These are phyloP conservation scores for Parnassius apollo DNA, from an alignment of 2,888 invertebrate species.

Conservation along the genomic window DNA sequence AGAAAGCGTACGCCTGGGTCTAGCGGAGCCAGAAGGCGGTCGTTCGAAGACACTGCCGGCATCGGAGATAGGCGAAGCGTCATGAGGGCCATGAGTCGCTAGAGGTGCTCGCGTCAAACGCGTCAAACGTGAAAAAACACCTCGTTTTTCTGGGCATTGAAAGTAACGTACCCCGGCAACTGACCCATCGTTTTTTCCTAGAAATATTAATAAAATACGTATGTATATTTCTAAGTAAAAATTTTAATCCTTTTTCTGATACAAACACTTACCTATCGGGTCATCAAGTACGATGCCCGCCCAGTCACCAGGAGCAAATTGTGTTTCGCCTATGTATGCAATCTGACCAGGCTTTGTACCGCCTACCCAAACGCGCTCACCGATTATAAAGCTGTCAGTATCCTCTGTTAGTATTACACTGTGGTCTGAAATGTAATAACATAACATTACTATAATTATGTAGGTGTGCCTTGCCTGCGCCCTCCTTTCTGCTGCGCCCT, in stretches of 20 bases:
- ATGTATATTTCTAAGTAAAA: too few relatives aligned
- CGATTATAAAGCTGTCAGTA: conserved; percentile 97
- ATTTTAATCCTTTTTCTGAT: conserved; percentile 5
- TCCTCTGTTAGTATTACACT: conserved; percentile 92
- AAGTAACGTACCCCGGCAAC: conserved; percentile 96
- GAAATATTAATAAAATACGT: conserved; percentile 32
- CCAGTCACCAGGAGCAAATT: conserved; percentile 99
- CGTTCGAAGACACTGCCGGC: conserved; percentile 73
- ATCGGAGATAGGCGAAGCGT: conserved; percentile 72
- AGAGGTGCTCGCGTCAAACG: conserved; percentile 89
- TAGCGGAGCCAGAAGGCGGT: conserved; percentile 68
- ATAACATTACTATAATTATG: not conserved
- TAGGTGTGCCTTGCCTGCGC: not conserved
- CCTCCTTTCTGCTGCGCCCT: too few relatives aligned
- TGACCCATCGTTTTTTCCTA: conserved; percentile 98
- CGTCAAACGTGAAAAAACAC: conserved; percentile 95
- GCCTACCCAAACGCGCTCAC: conserved; percentile 96
- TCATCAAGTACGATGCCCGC: conserved; percentile 98
- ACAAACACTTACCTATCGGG: conserved; percentile 87
- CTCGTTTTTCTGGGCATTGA: conserved; percentile 94
- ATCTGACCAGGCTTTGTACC: conserved; percentile 95
- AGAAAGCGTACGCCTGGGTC: conserved; percentile 66
- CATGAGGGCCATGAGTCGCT: conserved; percentile 73
- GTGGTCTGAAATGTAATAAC: conserved; percentile 83
- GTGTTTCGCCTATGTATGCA: conserved; percentile 96